Evolutionary conservation across 2,797 vertebrate species (phyloP).

Genomic region (Podarcis lilfordi): DNA sequence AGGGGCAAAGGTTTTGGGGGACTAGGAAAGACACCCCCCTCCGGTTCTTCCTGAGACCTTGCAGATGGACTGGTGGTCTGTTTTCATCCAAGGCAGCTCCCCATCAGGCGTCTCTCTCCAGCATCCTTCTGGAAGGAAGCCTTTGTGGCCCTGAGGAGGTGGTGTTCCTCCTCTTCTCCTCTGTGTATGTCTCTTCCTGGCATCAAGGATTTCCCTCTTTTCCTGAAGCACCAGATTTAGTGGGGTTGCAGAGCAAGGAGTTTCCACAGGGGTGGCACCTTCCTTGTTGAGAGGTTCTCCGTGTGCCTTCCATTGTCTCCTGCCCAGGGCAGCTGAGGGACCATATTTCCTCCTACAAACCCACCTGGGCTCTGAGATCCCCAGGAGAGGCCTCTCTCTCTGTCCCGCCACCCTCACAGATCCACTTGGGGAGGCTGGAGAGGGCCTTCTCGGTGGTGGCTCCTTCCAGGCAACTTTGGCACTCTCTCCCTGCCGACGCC

Average conservation of each 20-base stretch:
- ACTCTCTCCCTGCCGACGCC: not conserved
- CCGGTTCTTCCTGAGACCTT: not conserved
- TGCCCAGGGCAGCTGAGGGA: no score
- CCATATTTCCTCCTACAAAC: no score
- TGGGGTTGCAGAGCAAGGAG: not conserved
- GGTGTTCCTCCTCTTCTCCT: no score
- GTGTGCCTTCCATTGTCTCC: no score
- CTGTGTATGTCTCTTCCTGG: not conserved
- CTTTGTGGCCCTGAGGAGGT: not conserved
- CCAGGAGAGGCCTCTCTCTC: no score
- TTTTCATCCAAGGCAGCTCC: not conserved
- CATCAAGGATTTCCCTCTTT: not conserved
- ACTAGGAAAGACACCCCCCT: not conserved
- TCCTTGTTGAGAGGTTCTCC: no score
- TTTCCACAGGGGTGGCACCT: no score
- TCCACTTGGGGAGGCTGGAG: no score
- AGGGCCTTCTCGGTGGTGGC: not conserved
- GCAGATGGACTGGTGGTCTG: no score
- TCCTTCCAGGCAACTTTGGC: not conserved
- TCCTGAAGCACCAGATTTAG: not conserved
- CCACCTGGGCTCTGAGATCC: no score
- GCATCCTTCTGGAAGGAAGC: not conserved
- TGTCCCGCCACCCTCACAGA: no score
- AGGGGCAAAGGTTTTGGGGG: not conserved
- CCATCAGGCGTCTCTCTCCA: not conserved